Conservation (phyloP, 2,888 invertebrate species). For the Thymelicus acteon region DNA sequence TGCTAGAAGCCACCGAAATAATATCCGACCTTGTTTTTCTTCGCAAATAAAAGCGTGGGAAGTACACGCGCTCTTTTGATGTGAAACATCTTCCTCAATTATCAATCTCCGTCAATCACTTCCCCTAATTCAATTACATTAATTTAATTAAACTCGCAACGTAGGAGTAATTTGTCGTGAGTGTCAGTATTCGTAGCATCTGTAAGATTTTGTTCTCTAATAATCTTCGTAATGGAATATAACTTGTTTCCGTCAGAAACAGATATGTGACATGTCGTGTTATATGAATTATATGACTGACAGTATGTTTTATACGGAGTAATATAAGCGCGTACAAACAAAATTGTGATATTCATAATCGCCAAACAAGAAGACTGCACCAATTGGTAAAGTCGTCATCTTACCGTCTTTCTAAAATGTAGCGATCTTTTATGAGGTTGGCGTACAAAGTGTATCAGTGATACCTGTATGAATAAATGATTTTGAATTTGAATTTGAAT, state of each 20-base stretch:
- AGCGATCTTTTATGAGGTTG: too few species aligned
- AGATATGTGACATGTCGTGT: too few species aligned
- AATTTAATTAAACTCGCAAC: constrained; percentile 31
- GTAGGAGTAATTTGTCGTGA: constrained; percentile 3
- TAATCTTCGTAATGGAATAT: constrained; percentile 10
- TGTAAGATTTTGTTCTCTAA: background rate
- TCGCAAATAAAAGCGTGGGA: background rate
- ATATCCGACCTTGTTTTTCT: background rate
- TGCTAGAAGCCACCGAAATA: background rate
- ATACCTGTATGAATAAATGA: too few species aligned
- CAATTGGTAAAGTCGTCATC: too few species aligned
- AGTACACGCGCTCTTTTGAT: constrained; percentile 16
- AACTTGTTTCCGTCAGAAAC: background rate
- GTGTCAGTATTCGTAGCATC: background rate
- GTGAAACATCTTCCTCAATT: constrained; percentile 34
- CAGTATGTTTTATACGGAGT: too few species aligned
- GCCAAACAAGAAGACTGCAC: too few species aligned
- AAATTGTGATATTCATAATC: too few species aligned
- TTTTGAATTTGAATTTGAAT: too few species aligned
- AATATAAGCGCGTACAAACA: too few species aligned
- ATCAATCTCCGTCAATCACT: constrained; percentile 35
- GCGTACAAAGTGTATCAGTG: too few species aligned
- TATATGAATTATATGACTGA: too few species aligned
- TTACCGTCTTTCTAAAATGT: too few species aligned
- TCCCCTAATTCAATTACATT: constrained; percentile 37